phyloP scores from a whole-genome alignment of 2,888 invertebrate species.

The Drosophila melanosoma region DNA sequence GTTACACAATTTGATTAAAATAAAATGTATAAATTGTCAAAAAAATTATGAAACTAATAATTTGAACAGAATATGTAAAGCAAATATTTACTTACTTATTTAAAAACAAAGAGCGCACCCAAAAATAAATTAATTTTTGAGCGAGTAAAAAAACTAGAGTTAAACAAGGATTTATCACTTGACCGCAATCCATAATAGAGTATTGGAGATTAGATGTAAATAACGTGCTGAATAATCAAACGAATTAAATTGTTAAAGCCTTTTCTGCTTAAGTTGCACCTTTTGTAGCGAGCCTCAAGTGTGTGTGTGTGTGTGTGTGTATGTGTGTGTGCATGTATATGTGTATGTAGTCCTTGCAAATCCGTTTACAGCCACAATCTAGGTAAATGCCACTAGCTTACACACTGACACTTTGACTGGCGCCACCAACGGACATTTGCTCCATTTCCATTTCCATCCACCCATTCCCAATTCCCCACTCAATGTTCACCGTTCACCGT shows the following conservation, averaged over 20 bases:
- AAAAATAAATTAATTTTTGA: not conserved
- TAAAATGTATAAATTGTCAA: not conserved
- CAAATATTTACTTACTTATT: not conserved
- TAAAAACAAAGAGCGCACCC: not conserved
- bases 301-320: slow-evolving; percentile 49
- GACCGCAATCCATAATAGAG: slow-evolving; percentile 8
- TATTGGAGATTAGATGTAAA: slow-evolving; percentile 10
- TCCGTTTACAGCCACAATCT: slow-evolving; percentile 60
- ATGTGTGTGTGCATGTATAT: not conserved
- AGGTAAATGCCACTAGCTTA: slow-evolving; percentile 76
- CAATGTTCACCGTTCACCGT: not conserved
- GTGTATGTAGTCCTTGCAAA: slow-evolving; percentile 33
- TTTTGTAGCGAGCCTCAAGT: slow-evolving; percentile 16
- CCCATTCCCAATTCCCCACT: slow-evolving; percentile 2
- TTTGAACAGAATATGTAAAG: not conserved
- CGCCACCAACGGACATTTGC: slow-evolving; percentile 57
- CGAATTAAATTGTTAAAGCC: slow-evolving; percentile 36
- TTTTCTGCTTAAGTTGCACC: slow-evolving; percentile 29
- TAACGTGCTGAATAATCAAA: slow-evolving; percentile 2
- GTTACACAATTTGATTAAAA: not conserved
- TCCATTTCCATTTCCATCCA: slow-evolving; percentile 41
- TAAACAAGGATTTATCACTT: slow-evolving; percentile 22
- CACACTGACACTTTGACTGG: slow-evolving; percentile 79
- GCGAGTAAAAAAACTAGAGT: not conserved
- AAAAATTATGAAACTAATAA: not conserved